Percentiles rank a stretch among this genome's conserved stretches.
Conservation (phyloP, 2,113 vertebrate genomes). For the Tragulus kanchil region DNA sequence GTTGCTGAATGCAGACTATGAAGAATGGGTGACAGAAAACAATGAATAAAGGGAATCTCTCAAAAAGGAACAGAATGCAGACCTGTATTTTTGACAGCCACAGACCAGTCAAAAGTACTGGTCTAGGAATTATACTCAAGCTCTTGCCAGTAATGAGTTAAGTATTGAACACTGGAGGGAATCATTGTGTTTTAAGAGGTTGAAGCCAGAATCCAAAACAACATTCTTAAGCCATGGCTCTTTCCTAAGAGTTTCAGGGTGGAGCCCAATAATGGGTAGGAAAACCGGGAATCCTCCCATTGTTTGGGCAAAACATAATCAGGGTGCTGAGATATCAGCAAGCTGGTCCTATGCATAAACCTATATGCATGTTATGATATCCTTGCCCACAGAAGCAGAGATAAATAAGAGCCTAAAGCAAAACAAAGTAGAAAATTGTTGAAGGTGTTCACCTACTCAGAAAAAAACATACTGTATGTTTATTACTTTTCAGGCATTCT, state of each 20-base stretch:
- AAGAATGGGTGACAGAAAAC: background rate
- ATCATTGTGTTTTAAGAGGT: constrained; percentile 38
- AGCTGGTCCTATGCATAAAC: background rate
- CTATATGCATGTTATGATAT: fast-evolving
- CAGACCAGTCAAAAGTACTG: background rate
- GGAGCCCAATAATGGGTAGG: background rate
- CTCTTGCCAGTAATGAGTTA: background rate
- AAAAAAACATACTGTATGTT: background rate
- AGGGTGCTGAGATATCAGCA: background rate
- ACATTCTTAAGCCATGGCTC: background rate
- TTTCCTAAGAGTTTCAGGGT: background rate
- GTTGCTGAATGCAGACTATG: background rate
- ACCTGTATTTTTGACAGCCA: background rate
- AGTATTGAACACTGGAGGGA: constrained; percentile 50
- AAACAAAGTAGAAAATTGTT: background rate
- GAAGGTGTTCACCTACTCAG: background rate
- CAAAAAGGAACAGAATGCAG: background rate
- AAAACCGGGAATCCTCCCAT: background rate
- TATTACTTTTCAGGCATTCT: background rate
- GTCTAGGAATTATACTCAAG: background rate
- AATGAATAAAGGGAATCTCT: background rate
- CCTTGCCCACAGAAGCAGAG: background rate
- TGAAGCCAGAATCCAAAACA: background rate
- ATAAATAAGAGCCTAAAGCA: background rate
- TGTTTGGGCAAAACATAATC: background rate